phyloP scores from a whole-genome alignment of 2,113 vertebrate species.

The Gasterosteus nipponicus region DNA sequence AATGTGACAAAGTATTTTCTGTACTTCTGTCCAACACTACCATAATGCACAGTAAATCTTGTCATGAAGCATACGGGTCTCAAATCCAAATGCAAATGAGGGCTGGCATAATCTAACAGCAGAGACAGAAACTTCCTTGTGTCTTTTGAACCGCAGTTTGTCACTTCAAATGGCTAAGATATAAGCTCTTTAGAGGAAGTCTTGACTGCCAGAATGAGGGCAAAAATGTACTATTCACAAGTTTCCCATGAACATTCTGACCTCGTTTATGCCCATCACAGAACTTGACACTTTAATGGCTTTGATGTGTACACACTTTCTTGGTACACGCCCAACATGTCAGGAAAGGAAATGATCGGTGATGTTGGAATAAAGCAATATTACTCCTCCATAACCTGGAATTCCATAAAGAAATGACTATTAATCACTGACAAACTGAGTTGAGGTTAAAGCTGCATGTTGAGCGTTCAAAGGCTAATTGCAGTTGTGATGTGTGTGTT shows the following conservation, averaged over 20 bases:
- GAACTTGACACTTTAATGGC: slow-evolving; percentile 73
- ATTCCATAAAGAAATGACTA: slow-evolving; percentile 2
- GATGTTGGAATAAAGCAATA: slow-evolving; percentile 17
- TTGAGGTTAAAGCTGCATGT: slow-evolving; percentile 45
- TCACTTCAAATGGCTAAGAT: slow-evolving; percentile 46
- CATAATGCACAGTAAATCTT: slow-evolving; percentile 59
- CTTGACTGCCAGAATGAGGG: slow-evolving; percentile 62
- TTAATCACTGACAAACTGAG: slow-evolving; percentile 21
- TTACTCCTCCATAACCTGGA: slow-evolving; percentile 14
- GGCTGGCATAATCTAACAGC: slow-evolving; percentile 37
- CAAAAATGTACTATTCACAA: slow-evolving; percentile 53
- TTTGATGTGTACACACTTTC: slow-evolving; percentile 70
- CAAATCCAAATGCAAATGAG: slow-evolving; percentile 62
- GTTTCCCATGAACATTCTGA: slow-evolving; percentile 51
- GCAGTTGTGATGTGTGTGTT: slow-evolving; percentile 28
- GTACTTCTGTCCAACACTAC: slow-evolving; percentile 26
- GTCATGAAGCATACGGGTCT: slow-evolving; percentile 66
- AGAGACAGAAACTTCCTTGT: slow-evolving; percentile 46
- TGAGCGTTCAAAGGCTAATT: slow-evolving; percentile 32
- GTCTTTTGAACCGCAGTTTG: slow-evolving; percentile 39
- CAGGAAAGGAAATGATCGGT: slow-evolving; percentile 16
- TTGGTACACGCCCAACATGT: slow-evolving; percentile 44
- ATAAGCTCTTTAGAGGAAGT: slow-evolving; percentile 44
- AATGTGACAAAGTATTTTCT: slow-evolving; percentile 42
- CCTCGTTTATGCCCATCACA: slow-evolving; percentile 53